A percentile compares a stretch with the other conserved stretches of the same genome.
Conservation (phyloP, 2,797 vertebrate species). For the Melanotaenia parkinsoni region DNA sequence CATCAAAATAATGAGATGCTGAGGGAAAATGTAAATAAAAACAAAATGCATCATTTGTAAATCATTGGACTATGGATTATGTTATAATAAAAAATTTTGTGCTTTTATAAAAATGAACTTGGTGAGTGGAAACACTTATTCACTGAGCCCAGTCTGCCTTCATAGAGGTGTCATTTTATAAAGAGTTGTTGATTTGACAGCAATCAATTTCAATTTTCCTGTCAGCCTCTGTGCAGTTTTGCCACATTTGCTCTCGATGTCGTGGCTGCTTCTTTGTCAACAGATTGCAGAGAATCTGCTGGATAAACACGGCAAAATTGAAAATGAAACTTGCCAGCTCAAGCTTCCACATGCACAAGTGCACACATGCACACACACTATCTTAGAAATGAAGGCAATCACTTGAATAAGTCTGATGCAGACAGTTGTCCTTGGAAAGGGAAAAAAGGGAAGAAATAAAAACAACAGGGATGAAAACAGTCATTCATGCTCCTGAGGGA, state of each 20-base stretch:
- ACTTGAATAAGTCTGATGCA: constrained; percentile 61
- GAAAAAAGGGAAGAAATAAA: constrained; percentile 8
- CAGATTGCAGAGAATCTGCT: constrained; percentile 74
- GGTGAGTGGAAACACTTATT: constrained; percentile 37
- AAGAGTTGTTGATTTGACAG: constrained; percentile 66
- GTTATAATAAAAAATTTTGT: constrained; percentile 30
- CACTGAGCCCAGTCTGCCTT: constrained; percentile 28
- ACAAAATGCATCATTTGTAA: background rate
- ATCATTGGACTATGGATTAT: constrained; percentile 5
- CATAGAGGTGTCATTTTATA: constrained; percentile 32
- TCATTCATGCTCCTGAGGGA: constrained; percentile 39
- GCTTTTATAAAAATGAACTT: constrained; percentile 28
- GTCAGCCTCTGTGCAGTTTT: constrained; percentile 60
- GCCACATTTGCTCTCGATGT: constrained; percentile 70
- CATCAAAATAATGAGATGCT: background rate
- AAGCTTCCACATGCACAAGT: constrained; percentile 9
- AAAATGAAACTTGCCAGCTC: constrained; percentile 75
- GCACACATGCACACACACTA: constrained; percentile 33
- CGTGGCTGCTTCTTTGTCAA: constrained; percentile 73
- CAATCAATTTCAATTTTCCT: constrained; percentile 65
- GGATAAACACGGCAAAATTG: constrained; percentile 78
- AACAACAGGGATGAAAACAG: constrained; percentile 33
- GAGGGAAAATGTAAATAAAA: background rate
- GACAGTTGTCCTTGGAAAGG: constrained; percentile 65
- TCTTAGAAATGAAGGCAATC: constrained; percentile 65